phyloP scores from a whole-genome alignment of 2,888 invertebrate genomes.

The Harmothoe impar region DNA sequence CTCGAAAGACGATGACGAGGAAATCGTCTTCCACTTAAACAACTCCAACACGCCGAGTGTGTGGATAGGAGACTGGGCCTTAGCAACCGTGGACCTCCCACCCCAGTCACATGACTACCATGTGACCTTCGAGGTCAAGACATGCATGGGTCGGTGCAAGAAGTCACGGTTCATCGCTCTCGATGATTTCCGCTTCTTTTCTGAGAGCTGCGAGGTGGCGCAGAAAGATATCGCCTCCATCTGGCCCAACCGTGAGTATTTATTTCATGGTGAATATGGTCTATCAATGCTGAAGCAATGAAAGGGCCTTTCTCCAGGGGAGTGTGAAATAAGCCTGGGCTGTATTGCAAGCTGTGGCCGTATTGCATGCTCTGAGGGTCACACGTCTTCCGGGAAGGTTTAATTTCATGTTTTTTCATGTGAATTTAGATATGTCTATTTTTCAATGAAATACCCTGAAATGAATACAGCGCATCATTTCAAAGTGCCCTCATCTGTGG shows the following conservation, averaged over 20 bases:
- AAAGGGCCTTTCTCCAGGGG: no score
- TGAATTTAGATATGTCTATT: not conserved
- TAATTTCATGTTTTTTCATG: not conserved
- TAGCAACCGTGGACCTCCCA: conserved; percentile 20
- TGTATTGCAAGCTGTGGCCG: no score
- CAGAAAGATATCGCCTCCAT: not conserved
- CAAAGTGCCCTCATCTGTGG: no score
- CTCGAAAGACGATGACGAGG: not conserved
- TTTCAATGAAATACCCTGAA: no score
- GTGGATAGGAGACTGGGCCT: conserved; percentile 21
- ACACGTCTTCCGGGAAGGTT: not conserved
- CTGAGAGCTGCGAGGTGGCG: not conserved
- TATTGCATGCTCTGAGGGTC: no score
- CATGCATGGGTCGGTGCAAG: conserved; percentile 52
- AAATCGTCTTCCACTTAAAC: conserved; percentile 23
- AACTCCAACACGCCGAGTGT: not conserved
- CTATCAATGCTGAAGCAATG: no score
- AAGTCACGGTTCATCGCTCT: conserved; percentile 55
- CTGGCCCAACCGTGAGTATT: conserved; percentile 67
- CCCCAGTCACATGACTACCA: not conserved
- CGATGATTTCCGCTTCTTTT: conserved; percentile 65
- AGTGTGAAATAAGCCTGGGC: no score
- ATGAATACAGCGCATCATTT: no score
- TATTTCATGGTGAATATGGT: no score
- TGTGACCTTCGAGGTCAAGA: conserved; percentile 37